Conservation (phyloP, 35 echinoderm and acorn worm species). For the Lytechinus pictus region DNA sequence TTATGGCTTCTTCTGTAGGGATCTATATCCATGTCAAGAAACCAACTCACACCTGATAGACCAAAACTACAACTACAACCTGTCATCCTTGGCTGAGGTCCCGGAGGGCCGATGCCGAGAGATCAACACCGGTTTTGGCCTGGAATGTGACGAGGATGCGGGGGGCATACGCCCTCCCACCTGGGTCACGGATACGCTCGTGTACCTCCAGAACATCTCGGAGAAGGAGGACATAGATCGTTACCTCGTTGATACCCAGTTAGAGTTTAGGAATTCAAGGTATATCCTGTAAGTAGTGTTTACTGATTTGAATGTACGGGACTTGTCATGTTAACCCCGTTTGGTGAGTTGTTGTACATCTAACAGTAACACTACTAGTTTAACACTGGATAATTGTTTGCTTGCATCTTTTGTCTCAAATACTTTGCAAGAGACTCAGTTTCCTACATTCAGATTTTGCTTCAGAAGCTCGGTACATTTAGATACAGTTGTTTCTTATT, state of each 20-base stretch:
- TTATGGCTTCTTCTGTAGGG: too few relatives aligned
- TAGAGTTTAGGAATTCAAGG: constrained; percentile 54
- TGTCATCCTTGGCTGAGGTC: background rate
- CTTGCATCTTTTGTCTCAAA: too few relatives aligned
- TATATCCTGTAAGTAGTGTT: constrained; percentile 18
- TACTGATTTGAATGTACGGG: background rate
- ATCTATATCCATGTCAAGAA: constrained; percentile 56
- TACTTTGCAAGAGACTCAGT: too few relatives aligned
- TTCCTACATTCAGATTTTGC: too few relatives aligned
- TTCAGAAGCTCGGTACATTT: too few relatives aligned
- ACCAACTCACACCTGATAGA: constrained; percentile 2
- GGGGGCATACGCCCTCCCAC: constrained; percentile 54
- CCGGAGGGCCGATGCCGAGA: constrained; percentile 55
- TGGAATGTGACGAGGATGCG: constrained; percentile 54
- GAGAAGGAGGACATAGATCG: constrained; percentile 66
- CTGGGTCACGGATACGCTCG: constrained; percentile 70
- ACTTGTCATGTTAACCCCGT: too few relatives aligned
- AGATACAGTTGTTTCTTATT: too few relatives aligned
- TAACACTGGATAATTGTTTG: too few relatives aligned
- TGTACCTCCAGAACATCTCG: constrained; percentile 71
- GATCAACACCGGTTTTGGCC: constrained; percentile 21
- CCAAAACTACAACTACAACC: constrained; percentile 21
- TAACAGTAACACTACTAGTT: too few relatives aligned
- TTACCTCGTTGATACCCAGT: constrained; percentile 66
- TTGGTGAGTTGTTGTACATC: too few relatives aligned